Percentiles rank a stretch among this genome's conserved stretches.
Conservation (phyloP, 2,113 vertebrate genomes). For the Channa argus region DNA sequence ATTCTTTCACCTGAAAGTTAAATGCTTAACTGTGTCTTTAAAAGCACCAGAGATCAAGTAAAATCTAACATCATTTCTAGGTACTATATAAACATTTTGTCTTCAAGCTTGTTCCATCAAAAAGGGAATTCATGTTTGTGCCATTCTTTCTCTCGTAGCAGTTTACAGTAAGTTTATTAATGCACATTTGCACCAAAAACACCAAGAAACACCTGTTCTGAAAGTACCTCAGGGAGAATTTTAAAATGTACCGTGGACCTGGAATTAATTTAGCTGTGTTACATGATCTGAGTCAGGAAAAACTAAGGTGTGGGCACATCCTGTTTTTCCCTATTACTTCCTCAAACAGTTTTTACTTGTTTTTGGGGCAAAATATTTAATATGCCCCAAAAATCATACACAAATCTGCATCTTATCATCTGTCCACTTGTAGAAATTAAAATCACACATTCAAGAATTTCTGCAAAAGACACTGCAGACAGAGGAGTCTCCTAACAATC, state of each 20-base stretch:
- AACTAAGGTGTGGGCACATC: neutral
- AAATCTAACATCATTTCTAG: neutral
- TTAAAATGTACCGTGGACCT: constrained; percentile 32
- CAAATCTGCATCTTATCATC: neutral
- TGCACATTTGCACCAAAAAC: constrained; percentile 57
- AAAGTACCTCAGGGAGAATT: constrained; percentile 64
- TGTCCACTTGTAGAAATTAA: neutral
- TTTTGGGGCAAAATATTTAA: too few species aligned
- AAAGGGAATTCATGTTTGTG: constrained; percentile 74
- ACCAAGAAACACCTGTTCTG: constrained; percentile 28
- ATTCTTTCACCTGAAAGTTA: neutral
- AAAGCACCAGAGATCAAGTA: neutral
- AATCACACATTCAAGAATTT: neutral
- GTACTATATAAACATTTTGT: constrained; percentile 7
- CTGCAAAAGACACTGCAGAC: constrained; percentile 5
- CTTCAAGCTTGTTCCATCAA: constrained; percentile 29
- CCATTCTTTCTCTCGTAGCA: constrained; percentile 35
- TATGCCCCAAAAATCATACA: neutral
- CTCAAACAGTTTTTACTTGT: too few species aligned
- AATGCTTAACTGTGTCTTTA: neutral
- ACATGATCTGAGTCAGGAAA: constrained; percentile 52
- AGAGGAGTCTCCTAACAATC: neutral
- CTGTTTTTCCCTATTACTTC: neutral
- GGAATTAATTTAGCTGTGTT: constrained; percentile 24
- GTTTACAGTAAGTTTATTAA: constrained; percentile 37